phyloP scores from a whole-genome alignment of 2,888 invertebrate species.

The Therioaphis trifolii region DNA sequence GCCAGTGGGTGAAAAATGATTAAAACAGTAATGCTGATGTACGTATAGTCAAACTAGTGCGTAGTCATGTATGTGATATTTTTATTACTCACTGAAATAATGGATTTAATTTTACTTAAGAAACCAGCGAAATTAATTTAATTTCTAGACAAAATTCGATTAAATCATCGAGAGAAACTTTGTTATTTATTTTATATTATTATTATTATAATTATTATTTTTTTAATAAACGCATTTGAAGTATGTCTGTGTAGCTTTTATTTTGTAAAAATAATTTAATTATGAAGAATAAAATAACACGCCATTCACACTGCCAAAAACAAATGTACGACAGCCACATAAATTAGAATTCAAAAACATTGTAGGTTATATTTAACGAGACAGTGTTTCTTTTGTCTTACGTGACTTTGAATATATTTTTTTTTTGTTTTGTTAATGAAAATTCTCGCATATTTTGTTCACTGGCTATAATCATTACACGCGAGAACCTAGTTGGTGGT shows the following conservation, averaged over 20 bases:
- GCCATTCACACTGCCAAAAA: slow-evolving; percentile 35
- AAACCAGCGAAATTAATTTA: too few relatives aligned
- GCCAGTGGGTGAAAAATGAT: too few relatives aligned
- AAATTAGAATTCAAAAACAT: slow-evolving; percentile 33
- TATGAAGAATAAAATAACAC: slow-evolving; percentile 16
- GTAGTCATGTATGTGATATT: too few relatives aligned
- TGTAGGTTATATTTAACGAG: slow-evolving; percentile 16
- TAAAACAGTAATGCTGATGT: too few relatives aligned
- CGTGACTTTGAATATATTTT: slow-evolving; percentile 46
- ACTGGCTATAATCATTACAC: not conserved
- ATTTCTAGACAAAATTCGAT: too few relatives aligned
- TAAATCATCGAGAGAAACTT: too few relatives aligned
- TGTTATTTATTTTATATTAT: too few relatives aligned
- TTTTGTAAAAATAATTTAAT: not conserved
- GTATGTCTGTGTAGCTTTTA: not conserved
- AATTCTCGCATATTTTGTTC: slow-evolving; percentile 22
- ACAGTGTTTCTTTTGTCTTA: slow-evolving; percentile 11
- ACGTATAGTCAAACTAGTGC: too few relatives aligned
- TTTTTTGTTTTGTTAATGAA: not conserved
- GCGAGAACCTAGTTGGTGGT: slow-evolving; percentile 15
- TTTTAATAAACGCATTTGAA: not conserved
- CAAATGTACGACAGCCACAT: not conserved
- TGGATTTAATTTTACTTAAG: too few relatives aligned
- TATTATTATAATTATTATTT: too few relatives aligned
- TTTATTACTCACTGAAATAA: too few relatives aligned